A percentile compares a stretch with the other conserved stretches of the same genome.
Conservation (phyloP, 1,140 invertebrate species). For the Neotoxoptera formosana region DNA sequence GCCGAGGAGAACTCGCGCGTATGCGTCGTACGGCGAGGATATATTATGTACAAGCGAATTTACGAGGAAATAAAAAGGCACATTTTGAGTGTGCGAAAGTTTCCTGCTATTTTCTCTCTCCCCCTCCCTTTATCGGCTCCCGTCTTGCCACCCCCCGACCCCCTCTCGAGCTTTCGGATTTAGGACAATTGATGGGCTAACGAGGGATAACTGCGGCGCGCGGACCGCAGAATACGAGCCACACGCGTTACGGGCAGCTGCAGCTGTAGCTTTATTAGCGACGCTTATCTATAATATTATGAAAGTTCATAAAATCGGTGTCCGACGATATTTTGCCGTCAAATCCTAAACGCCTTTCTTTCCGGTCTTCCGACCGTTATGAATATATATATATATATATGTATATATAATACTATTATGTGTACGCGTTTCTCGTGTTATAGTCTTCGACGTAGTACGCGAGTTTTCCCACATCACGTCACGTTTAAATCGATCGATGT, state of each 20-base stretch:
- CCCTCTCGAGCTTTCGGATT: background rate
- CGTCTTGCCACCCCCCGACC: too few relatives aligned
- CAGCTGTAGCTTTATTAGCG: background rate
- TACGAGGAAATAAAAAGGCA: background rate
- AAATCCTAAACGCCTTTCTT: background rate
- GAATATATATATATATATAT: background rate
- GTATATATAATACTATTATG: background rate
- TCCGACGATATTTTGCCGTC: background rate
- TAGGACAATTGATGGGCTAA: conserved; percentile 40
- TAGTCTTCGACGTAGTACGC: background rate
- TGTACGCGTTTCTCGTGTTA: background rate
- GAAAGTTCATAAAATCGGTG: conserved; percentile 21
- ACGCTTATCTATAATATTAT: conserved; percentile 22
- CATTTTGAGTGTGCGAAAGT: background rate
- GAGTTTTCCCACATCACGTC: background rate
- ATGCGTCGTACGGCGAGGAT: background rate
- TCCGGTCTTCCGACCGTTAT: background rate
- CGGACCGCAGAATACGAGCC: background rate
- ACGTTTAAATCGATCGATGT: background rate
- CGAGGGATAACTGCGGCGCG: background rate
- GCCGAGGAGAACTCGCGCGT: background rate
- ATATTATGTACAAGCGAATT: background rate
- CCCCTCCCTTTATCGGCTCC: background rate
- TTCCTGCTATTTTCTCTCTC: background rate
- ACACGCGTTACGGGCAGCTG: background rate